Evolutionary conservation across 2,797 vertebrate species (phyloP), one percentile per base, ranked within the genome.

Genomic region (Sphenodon punctatus): DNA sequence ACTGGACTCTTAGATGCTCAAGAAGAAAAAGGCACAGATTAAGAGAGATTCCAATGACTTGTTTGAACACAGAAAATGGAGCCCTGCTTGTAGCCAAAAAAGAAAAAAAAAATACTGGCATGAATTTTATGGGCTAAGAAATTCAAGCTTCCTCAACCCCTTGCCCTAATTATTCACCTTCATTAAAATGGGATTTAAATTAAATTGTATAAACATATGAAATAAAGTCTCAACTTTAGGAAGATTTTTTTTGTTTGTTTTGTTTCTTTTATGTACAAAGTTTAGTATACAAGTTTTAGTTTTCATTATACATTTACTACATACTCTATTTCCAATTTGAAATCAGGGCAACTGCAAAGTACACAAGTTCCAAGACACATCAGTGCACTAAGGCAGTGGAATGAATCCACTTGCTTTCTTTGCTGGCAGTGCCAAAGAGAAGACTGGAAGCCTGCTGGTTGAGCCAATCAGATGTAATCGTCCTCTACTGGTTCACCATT

Each of bases 401-500:
- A 25, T 1, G 34, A 68, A 66, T 83, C 86, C 84, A 74, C 72
- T 22, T 59, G 84, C 61, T 86, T 84, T 89, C 81, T 71, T 11
- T 73, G 82, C 77, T 20, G 48, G 75, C 70, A 84, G 84, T 8
- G 67, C 88, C 88, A 72, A 6, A 63, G 42, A 58, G 71, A 49
- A 68, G 41, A 20, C 71, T 80, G 56, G 10, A 41, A 64, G 65
- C 32, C 30, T 43, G 25, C 49, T n/a, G 69, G 42, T 45, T 3
- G 6, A 80, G 65, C 36, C 84, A 39, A 74, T 95, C 93, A 99
- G 87, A 99, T 98, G 95, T 98, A 99, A 92, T 99, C 98, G 25
- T 99, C 98, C 16, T 99, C 98, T 60, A 99, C 98, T 0, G 98
- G 98, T 73, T 99, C 98, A 30, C 98, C 98, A 0, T 98, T 97